phyloP scores from a whole-genome alignment of 2,888 invertebrate genomes.

The Ceramica pisi region DNA sequence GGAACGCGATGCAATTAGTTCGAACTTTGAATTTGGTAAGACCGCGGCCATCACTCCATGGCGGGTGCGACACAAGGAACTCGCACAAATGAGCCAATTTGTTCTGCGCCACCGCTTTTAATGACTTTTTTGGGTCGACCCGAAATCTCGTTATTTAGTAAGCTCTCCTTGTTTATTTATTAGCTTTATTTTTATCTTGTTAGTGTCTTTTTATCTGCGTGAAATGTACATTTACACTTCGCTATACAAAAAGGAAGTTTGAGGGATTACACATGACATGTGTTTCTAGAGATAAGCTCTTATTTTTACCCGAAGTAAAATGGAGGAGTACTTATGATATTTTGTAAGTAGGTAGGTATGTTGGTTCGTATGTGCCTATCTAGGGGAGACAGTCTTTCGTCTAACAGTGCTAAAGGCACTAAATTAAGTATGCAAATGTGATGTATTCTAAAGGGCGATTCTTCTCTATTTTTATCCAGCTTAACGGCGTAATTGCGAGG shows the following conservation, averaged over 20 bases:
- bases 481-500: conserved; percentile 75
- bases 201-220: conserved; percentile 48
- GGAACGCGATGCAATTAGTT: conserved; percentile 71
- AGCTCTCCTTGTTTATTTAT: conserved; percentile 68
- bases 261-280: neutral
- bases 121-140: conserved; percentile 74
- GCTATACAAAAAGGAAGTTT: conserved; percentile 21
- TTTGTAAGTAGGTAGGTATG: neutral
- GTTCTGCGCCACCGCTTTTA: conserved; percentile 73
- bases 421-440: conserved; percentile 78
- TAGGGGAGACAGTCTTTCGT: conserved; percentile 1
- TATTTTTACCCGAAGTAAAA: neutral
- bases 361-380: neutral
- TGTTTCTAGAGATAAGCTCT: neutral
- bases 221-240: conserved; percentile 25
- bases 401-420: conserved; percentile 43
- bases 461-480: conserved; percentile 77
- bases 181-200: conserved; percentile 64
- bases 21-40: conserved; percentile 68
- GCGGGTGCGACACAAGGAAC: conserved; percentile 53
- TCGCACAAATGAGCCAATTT: conserved; percentile 74
- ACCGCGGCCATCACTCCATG: conserved; percentile 46
- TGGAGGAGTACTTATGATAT: too few species aligned
- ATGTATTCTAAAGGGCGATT: conserved; percentile 70
- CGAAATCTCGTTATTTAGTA: conserved; percentile 72